Conservation (phyloP, 1,140 invertebrate species). For the Drosophila pectinifera region DNA sequence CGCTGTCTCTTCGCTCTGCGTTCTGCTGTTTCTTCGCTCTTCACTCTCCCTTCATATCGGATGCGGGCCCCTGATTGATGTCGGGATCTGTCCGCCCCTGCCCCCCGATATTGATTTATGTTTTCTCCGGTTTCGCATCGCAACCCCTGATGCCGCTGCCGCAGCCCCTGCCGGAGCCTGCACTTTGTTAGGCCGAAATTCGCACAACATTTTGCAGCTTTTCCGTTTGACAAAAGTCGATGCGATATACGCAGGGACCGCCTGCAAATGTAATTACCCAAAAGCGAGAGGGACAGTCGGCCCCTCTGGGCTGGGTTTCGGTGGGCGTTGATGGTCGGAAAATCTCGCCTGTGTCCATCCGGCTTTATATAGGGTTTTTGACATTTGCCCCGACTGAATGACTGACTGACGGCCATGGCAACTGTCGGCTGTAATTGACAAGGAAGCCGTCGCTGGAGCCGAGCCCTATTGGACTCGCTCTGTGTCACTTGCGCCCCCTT, state of each 20-base stretch:
- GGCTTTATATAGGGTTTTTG: conserved; percentile 30
- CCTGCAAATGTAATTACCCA: conserved; percentile 75
- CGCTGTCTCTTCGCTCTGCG: conserved; percentile 13
- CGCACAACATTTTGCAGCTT: conserved; percentile 66
- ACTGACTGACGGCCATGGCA: conserved; percentile 48
- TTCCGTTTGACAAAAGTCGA: conserved; percentile 72
- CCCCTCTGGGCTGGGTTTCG: conserved; percentile 1
- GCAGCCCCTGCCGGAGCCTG: no score
- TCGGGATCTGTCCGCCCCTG: conserved; percentile 41
- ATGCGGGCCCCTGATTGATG: conserved; percentile 68
- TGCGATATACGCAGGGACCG: conserved; percentile 40
- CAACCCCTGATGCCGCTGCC: background rate
- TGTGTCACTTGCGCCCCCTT: conserved; percentile 13
- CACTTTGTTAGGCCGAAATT: conserved; percentile 46
- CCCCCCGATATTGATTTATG: conserved; percentile 68
- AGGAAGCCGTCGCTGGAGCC: conserved; percentile 21
- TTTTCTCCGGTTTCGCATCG: conserved; percentile 51
- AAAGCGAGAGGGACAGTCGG: conserved; percentile 51
- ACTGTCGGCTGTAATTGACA: conserved; percentile 74
- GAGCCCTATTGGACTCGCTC: conserved; percentile 30
- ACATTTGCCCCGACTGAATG: conserved; percentile 37
- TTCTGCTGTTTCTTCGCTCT: background rate
- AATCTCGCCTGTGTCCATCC: conserved; percentile 4
- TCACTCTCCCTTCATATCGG: conserved; percentile 10
- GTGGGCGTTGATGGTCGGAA: conserved; percentile 8